These are phyloP conservation scores for Plagodis pulveraria DNA, from an alignment of 2,888 invertebrate species.

Conservation along the genomic window DNA sequence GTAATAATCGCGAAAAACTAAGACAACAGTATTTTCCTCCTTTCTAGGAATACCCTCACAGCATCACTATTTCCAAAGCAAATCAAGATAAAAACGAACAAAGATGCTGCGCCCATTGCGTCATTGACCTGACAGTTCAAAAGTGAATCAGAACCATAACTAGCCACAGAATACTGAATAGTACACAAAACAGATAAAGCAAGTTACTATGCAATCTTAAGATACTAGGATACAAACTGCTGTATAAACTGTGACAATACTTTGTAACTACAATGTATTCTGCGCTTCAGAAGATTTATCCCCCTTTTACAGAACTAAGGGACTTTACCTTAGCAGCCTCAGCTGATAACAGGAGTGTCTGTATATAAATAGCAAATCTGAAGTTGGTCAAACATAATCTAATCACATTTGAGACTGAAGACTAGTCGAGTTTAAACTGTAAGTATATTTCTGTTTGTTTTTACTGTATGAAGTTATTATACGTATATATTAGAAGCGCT, in stretches of 20 bases:
- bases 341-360: neutral
- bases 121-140: neutral
- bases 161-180: no score
- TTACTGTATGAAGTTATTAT: no score
- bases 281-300: neutral
- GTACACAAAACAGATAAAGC: no score
- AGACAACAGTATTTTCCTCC: no score
- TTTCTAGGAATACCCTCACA: no score
- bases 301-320: constrained; percentile 5
- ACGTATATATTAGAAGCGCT: no score
- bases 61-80: no score
- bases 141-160: no score
- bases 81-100: no score
- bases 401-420: constrained; percentile 2
- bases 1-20: no score
- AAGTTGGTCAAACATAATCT: neutral
- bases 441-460: neutral
- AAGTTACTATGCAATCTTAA: no score
- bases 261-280: neutral
- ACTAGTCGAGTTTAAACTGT: neutral
- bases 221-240: neutral
- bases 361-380: constrained; percentile 10
- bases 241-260: neutral
- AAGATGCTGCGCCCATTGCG: no score
- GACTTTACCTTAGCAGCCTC: constrained; percentile 6